phyloP scores from a whole-genome alignment of 2,888 invertebrate species.

The Abscondita cerata region DNA sequence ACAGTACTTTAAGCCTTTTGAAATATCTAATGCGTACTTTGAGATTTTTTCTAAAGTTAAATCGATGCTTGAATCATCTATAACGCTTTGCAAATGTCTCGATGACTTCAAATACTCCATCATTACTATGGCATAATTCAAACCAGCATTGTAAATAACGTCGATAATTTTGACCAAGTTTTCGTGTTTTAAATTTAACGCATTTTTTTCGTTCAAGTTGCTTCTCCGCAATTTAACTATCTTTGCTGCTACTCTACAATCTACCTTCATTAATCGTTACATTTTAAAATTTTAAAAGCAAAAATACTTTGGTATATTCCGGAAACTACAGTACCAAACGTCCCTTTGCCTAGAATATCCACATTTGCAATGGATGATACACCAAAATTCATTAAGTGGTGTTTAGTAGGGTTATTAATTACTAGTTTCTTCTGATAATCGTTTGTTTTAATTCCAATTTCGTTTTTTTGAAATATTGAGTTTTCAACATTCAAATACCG shows the following conservation, averaged over 20 bases:
- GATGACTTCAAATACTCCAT: conserved; percentile 51
- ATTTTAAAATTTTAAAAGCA: conserved; percentile 46
- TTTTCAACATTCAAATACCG: neutral
- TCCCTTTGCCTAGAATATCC: conserved; percentile 51
- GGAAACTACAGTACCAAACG: conserved; percentile 54
- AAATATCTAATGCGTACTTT: conserved; percentile 47
- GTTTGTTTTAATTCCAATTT: conserved; percentile 1
- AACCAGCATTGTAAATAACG: conserved; percentile 42
- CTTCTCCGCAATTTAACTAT: conserved; percentile 41
- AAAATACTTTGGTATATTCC: conserved; percentile 50
- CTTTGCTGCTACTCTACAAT: conserved; percentile 51
- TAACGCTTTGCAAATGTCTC: conserved; percentile 46
- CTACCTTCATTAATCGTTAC: conserved; percentile 46
- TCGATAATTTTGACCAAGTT: conserved; percentile 51
- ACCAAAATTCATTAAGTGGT: conserved; percentile 47
- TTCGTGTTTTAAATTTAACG: conserved; percentile 45
- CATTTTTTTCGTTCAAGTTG: conserved; percentile 46
- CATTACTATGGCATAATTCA: conserved; percentile 48
- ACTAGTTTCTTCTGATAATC: conserved; percentile 21
- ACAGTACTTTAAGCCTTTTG: conserved; percentile 49
- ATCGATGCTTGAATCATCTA: conserved; percentile 40
- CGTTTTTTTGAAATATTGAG: too few species aligned
- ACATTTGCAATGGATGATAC: conserved; percentile 38
- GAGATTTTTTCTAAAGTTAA: conserved; percentile 29
- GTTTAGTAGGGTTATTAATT: conserved; percentile 48